A percentile compares a stretch with the other conserved stretches of the same genome.
phyloP scores from a whole-genome alignment of 2,113 vertebrate genomes.

The Pelodiscus sinensis region DNA sequence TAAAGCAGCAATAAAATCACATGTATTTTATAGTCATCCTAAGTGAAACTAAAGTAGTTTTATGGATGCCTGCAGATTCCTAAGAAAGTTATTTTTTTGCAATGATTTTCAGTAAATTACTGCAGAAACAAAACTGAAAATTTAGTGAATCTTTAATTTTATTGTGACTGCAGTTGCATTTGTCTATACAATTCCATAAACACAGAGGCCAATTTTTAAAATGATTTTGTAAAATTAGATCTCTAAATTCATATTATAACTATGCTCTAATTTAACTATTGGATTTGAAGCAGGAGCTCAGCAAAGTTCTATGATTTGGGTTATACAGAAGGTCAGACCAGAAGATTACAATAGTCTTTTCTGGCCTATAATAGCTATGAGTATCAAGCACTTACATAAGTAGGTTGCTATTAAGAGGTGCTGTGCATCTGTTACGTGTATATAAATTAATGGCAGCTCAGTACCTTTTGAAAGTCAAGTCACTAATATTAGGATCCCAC shows the following conservation, averaged over 20 bases:
- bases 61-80: neutral
- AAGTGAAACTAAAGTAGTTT: no score
- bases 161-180: neutral
- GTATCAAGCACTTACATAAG: neutral
- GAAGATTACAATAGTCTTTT: neutral
- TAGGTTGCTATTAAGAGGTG: neutral
- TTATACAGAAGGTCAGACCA: neutral
- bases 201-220: neutral
- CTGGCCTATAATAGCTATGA: neutral
- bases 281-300: neutral
- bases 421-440: neutral
- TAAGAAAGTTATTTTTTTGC: neutral
- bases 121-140: neutral
- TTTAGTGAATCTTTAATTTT: neutral
- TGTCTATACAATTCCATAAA: conserved; percentile 42
- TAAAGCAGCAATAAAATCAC: neutral
- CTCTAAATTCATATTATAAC: neutral
- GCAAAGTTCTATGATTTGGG: fast-evolving
- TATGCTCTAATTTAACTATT: neutral
- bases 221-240: neutral
- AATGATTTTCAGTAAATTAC: neutral
- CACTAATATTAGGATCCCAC: neutral
- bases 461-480: neutral
- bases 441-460: neutral
- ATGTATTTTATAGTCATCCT: neutral